These are phyloP conservation scores for Cryptomyrus ogoouensis DNA, from an alignment of 2,113 vertebrate genomes.

Conservation along the genomic window DNA sequence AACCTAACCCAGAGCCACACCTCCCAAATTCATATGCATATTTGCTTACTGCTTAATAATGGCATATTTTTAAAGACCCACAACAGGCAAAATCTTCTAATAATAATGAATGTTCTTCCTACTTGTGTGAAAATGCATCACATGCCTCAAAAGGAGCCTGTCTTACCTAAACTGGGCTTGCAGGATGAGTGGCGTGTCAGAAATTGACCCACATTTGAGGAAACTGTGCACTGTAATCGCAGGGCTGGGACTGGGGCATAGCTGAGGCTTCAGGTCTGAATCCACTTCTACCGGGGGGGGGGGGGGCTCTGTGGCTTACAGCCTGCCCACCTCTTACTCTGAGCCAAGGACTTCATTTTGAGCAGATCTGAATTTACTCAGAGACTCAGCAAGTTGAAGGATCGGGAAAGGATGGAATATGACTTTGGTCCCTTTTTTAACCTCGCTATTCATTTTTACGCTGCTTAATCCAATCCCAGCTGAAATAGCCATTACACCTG, in stretches of 20 bases:
- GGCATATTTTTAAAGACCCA: not conserved
- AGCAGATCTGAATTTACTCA: conserved; percentile 6
- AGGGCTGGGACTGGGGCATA: no score
- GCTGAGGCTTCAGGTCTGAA: not conserved
- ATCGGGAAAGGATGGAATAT: not conserved
- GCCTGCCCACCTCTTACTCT: conserved; percentile 6
- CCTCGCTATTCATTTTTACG: conserved; percentile 17
- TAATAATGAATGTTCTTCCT: not conserved
- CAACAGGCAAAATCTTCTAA: not conserved
- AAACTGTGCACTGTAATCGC: conserved; percentile 1
- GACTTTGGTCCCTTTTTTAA: not conserved
- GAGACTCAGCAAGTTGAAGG: conserved; percentile 12
- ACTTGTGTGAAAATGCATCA: not conserved
- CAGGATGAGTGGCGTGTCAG: not conserved
- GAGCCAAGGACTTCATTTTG: not conserved
- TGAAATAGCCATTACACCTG: not conserved
- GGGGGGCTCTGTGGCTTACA: not conserved
- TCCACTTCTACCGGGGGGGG: not conserved
- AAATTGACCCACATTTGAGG: not conserved
- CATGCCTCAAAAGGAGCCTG: not conserved
- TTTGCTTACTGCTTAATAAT: not conserved
- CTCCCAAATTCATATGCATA: not conserved
- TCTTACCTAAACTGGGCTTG: not conserved
- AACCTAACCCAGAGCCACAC: not conserved
- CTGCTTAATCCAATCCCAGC: conserved; percentile 8